Conservation (phyloP, 2,888 invertebrate genomes). For the Stenurella melanura region DNA sequence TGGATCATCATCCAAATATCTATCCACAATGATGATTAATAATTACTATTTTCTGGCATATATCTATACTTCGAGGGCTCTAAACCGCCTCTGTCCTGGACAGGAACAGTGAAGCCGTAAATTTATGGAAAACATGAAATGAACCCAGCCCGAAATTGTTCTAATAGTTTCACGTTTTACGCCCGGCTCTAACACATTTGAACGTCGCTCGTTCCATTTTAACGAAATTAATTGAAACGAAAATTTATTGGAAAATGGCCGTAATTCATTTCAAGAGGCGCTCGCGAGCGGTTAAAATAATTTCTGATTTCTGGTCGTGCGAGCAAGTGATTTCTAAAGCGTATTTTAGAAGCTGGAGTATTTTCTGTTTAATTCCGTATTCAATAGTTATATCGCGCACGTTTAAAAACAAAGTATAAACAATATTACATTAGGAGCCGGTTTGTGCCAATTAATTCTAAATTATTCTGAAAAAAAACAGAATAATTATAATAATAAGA, state of each 20-base stretch:
- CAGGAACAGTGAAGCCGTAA: not conserved
- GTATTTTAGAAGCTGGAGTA: not conserved
- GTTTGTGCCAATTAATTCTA: no score
- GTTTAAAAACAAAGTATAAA: no score
- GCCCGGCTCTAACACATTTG: not conserved
- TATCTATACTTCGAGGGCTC: not conserved
- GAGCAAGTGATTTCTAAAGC: not conserved
- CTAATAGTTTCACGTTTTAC: constrained; percentile 7
- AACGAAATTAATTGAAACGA: constrained; percentile 11
- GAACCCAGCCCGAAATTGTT: constrained; percentile 4
- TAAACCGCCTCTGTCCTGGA: not conserved
- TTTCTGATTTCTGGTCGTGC: not conserved
- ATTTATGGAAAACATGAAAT: constrained; percentile 7
- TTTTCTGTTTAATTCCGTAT: no score
- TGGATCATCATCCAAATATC: no score
- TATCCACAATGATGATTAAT: no score
- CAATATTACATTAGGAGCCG: no score
- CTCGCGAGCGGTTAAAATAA: not conserved
- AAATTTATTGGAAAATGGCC: constrained; percentile 11
- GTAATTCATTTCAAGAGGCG: not conserved
- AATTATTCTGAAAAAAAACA: no score
- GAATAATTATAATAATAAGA: no score
- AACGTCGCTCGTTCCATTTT: not conserved
- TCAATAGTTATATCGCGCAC: no score
- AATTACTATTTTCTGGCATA: no score